phyloP scores from a whole-genome alignment of 2,888 invertebrate species.

The Capitulum mitella region DNA sequence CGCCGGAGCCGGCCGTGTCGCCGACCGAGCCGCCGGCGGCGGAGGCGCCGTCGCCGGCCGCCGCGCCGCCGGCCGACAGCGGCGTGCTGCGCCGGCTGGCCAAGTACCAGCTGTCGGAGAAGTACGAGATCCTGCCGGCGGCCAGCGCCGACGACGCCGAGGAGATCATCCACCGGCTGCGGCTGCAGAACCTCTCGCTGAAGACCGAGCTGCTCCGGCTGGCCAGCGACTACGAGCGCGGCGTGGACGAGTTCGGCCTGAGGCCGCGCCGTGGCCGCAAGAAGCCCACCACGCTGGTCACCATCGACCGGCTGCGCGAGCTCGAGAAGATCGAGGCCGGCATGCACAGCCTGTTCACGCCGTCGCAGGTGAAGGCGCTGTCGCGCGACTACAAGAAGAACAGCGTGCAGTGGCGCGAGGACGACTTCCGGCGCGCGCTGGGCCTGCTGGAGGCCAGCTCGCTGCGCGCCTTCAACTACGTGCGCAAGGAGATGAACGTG shows the following conservation, averaged over 20 bases:
- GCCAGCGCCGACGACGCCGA: background rate
- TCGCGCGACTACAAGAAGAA: slow-evolving; percentile 16
- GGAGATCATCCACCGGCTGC: slow-evolving; percentile 9
- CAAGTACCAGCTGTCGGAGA: background rate
- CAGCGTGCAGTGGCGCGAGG: slow-evolving; percentile 9
- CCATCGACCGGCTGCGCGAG: background rate
- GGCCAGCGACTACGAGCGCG: background rate
- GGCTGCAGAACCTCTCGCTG: background rate
- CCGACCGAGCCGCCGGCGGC: background rate
- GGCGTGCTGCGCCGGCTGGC: background rate
- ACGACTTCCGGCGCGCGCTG: slow-evolving; percentile 10
- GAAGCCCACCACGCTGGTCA: background rate
- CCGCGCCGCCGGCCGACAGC: background rate
- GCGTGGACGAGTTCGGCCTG: background rate
- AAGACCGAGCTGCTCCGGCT: background rate
- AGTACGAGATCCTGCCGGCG: slow-evolving; percentile 13
- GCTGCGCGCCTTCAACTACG: background rate
- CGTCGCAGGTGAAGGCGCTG: slow-evolving; percentile 2
- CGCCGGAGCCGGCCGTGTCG: too few relatives aligned
- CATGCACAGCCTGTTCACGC: slow-evolving; percentile 16
- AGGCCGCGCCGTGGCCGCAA: background rate
- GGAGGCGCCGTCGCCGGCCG: background rate
- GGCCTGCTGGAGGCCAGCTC: background rate
- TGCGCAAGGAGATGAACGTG: background rate
- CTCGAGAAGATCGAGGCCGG: slow-evolving; percentile 21